Conservation (phyloP, 1,140 invertebrate species). For the Aphidius gifuensis region DNA sequence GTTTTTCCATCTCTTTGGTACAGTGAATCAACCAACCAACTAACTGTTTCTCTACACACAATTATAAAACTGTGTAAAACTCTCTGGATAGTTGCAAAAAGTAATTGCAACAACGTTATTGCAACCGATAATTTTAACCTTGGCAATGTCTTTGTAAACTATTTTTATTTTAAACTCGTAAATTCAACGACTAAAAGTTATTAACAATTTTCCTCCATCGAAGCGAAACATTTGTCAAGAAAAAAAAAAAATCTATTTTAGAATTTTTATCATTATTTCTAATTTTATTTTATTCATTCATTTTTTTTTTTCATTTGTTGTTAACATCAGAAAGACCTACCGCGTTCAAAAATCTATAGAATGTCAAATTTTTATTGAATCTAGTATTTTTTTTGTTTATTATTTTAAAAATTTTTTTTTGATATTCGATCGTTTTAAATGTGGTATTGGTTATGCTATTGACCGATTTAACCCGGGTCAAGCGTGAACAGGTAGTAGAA, state of each 20-base stretch:
- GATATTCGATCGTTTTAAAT: background rate
- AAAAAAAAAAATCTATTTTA: too few relatives aligned
- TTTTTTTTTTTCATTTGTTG: background rate
- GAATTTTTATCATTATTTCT: too few relatives aligned
- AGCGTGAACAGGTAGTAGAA: conserved; percentile 9
- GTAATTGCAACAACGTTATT: conserved; percentile 22
- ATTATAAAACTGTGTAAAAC: background rate
- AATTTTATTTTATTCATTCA: too few relatives aligned
- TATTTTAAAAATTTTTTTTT: background rate
- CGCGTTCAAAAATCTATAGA: conserved; percentile 2
- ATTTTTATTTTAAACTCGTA: background rate
- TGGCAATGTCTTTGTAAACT: background rate
- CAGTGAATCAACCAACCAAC: conserved; percentile 2
- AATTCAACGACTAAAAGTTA: background rate
- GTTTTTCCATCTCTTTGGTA: conserved; percentile 11
- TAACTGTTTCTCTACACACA: too few relatives aligned
- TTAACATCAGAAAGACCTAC: conserved; percentile 6
- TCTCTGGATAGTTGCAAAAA: background rate
- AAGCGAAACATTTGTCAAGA: too few relatives aligned
- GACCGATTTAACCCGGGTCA: conserved; percentile 12
- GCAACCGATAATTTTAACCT: conserved; percentile 21
- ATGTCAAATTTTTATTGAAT: background rate
- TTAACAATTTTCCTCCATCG: background rate
- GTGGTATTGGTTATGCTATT: too few relatives aligned
- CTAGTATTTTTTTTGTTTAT: background rate